Percentiles rank a stretch among this genome's conserved stretches.
Evolutionary conservation across 2,797 vertebrate genomes (phyloP).

Genomic region (Amniataba percoides): DNA sequence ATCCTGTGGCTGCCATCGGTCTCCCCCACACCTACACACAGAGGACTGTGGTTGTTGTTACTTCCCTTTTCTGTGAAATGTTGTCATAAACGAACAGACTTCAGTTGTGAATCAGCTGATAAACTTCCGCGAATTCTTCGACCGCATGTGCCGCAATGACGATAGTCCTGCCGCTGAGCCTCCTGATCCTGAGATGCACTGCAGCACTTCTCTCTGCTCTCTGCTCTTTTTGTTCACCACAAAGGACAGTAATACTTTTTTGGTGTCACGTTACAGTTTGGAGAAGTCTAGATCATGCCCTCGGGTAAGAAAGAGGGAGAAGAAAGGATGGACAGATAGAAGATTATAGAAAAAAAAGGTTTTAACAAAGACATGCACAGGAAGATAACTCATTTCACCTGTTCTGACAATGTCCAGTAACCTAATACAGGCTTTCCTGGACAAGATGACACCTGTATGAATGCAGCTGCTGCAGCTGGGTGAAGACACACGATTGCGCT

Average conservation of each 20-base stretch:
- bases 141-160: constrained; percentile 36
- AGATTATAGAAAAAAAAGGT: constrained; percentile 46
- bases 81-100: constrained; percentile 31
- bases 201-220: not conserved
- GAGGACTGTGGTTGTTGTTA: constrained; percentile 36
- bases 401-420: constrained; percentile 73
- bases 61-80: constrained; percentile 72
- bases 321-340: constrained; percentile 43
- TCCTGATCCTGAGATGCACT: constrained; percentile 23
- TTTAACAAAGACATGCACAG: constrained; percentile 53
- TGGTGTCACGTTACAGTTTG: constrained; percentile 55
- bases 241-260: constrained; percentile 34
- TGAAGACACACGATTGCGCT: constrained; percentile 41
- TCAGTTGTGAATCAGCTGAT: constrained; percentile 62
- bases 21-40: constrained; percentile 21
- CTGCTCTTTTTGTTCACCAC: constrained; percentile 10
- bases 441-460: constrained; percentile 70
- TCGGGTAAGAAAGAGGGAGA: constrained; percentile 36
- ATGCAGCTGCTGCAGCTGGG: constrained; percentile 60
- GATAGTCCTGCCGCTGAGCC: constrained; percentile 20
- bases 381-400: constrained; percentile 76
- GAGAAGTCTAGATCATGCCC: constrained; percentile 55
- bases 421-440: constrained; percentile 59
- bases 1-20: constrained; percentile 19
- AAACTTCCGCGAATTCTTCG: constrained; percentile 57